Evolutionary conservation across 2,797 vertebrate genomes (phyloP).

Genomic region (Enoplosus armatus): DNA sequence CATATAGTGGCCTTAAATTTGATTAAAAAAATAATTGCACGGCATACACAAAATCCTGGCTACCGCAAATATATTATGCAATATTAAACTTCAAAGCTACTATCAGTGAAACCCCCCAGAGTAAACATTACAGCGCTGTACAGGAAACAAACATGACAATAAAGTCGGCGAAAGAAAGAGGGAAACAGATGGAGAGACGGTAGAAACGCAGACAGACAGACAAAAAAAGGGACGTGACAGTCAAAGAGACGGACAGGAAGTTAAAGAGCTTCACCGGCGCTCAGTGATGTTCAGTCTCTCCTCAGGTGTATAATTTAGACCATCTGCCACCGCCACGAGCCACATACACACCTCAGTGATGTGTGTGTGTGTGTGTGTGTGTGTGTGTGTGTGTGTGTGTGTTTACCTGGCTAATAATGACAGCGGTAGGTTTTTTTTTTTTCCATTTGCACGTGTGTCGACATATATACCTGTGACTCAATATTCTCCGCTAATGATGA

Average conservation of each 20-base stretch:
- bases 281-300: conserved; percentile 25
- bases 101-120: neutral
- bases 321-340: conserved; percentile 49
- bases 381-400: conserved; percentile 8
- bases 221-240: neutral
- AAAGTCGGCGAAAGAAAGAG: neutral
- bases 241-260: conserved; percentile 18
- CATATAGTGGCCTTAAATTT: neutral
- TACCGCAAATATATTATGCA: neutral
- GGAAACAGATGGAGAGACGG: neutral
- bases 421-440: neutral
- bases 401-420: conserved; percentile 55
- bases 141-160: neutral
- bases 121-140: neutral
- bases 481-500: conserved; percentile 53
- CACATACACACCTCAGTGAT: too few species aligned
- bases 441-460: conserved; percentile 30
- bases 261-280: conserved; percentile 28
- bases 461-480: conserved; percentile 32
- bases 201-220: neutral
- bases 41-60: neutral
- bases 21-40: neutral
- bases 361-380: neutral
- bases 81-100: neutral
- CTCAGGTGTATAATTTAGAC: conserved; percentile 52